Evolutionary conservation across 2,888 invertebrate genomes (phyloP).

Genomic region (Ectemnius lituratus): DNA sequence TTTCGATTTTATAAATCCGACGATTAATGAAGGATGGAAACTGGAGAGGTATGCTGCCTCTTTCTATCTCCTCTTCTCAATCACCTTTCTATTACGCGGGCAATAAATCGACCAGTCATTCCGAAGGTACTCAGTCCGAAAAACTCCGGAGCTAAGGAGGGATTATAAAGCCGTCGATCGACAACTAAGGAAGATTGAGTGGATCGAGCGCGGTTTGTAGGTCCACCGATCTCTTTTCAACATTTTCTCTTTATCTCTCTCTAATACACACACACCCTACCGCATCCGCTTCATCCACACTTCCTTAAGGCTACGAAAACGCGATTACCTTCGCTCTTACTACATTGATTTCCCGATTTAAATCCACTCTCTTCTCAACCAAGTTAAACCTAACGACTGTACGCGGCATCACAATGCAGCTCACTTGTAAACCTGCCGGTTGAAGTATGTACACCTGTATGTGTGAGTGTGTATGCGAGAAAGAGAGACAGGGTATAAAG

Average conservation of each 20-base stretch:
- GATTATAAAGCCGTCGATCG: conserved; percentile 63
- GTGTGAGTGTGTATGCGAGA: no score
- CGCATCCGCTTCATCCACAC: conserved; percentile 27
- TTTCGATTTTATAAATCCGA: neutral
- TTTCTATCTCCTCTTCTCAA: conserved; percentile 22
- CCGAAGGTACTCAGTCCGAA: conserved; percentile 51
- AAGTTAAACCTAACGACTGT: neutral
- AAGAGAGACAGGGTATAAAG: no score
- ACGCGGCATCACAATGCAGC: no score
- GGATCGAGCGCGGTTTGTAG: conserved; percentile 51
- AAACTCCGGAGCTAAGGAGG: conserved; percentile 44
- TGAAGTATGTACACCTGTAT: no score
- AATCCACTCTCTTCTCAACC: conserved; percentile 10
- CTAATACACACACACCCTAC: conserved; percentile 20
- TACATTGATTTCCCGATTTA: conserved; percentile 17
- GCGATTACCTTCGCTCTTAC: conserved; percentile 27
- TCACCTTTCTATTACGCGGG: conserved; percentile 53
- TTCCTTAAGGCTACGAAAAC: conserved; percentile 27
- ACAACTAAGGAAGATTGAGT: conserved; percentile 61
- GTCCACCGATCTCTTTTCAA: conserved; percentile 14
- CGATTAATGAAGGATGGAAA: conserved; percentile 16
- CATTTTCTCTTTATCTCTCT: neutral
- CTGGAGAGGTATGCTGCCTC: neutral
- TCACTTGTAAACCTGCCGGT: no score
- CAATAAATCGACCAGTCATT: conserved; percentile 61